phyloP scores from a whole-genome alignment of 2,797 vertebrate species.

The Pteropus rufus region DNA sequence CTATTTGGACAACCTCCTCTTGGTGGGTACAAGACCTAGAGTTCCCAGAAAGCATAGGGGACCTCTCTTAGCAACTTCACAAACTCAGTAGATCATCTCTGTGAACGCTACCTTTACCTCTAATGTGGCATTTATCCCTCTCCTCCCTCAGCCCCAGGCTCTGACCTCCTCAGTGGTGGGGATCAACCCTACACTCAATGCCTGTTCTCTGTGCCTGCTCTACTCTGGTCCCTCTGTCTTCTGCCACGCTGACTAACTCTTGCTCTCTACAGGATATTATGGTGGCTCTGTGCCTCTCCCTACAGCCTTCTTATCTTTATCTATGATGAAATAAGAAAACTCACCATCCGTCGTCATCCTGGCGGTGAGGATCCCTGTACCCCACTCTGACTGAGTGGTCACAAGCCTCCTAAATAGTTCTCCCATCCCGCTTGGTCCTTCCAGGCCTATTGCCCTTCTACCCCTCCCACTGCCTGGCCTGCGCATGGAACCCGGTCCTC shows the following conservation, averaged over 20 bases:
- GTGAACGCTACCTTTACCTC: neutral
- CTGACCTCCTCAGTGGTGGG: neutral
- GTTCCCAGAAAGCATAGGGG: neutral
- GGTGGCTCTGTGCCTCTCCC: conserved; percentile 83
- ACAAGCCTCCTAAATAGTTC: neutral
- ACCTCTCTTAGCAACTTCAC: neutral
- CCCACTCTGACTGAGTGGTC: neutral
- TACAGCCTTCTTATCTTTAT: conserved; percentile 81
- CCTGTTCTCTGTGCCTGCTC: neutral
- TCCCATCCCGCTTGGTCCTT: neutral
- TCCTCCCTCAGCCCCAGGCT: neutral
- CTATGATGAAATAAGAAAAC: conserved; percentile 80
- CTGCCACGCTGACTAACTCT: neutral
- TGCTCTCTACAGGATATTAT: conserved; percentile 71
- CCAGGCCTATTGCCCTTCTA: neutral
- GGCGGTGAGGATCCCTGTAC: conserved; percentile 71
- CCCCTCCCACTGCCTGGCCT: neutral
- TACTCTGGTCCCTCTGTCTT: neutral
- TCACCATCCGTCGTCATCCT: conserved; percentile 72
- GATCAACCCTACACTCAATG: neutral
- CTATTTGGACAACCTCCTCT: neutral
- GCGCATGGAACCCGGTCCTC: neutral
- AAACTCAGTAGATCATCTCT: neutral
- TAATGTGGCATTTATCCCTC: neutral
- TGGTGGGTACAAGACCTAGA: neutral